Conservation (phyloP, 2,113 vertebrate genomes). For the Haliaeetus leucogaster region DNA sequence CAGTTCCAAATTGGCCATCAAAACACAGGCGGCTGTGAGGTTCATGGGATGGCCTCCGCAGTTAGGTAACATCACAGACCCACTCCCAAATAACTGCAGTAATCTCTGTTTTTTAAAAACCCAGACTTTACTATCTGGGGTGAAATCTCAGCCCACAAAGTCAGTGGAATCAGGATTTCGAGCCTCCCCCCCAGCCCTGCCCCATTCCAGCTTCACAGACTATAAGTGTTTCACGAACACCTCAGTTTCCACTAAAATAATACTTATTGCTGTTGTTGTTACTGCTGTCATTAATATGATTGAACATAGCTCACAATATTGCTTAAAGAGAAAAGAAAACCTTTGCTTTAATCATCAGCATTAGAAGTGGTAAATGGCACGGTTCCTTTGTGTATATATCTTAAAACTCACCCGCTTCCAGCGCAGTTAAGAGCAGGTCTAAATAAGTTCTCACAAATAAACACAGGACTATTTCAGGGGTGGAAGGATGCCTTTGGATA, state of each 20-base stretch:
- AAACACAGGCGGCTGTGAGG: neutral
- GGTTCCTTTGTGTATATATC: neutral
- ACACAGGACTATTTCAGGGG: neutral
- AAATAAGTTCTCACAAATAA: neutral
- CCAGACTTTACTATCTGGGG: neutral
- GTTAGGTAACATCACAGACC: neutral
- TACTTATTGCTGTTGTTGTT: neutral
- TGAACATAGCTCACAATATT: neutral
- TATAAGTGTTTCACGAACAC: neutral
- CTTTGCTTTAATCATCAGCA: neutral
- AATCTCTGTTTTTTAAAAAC: neutral
- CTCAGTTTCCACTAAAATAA: neutral
- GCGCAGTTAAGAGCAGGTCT: neutral
- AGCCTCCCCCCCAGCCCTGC: neutral
- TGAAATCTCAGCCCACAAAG: neutral
- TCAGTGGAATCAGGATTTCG: neutral
- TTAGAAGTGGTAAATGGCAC: neutral
- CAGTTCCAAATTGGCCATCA: conserved; percentile 7
- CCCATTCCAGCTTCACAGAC: neutral
- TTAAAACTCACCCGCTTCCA: neutral
- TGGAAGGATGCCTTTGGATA: neutral
- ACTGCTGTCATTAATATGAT: neutral
- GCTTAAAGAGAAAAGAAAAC: neutral
- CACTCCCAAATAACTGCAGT: neutral
- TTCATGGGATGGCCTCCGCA: neutral